Base-by-base conservation (phyloP, 2,113 vertebrate genomes). In the Leiothrix lutea region DNA sequence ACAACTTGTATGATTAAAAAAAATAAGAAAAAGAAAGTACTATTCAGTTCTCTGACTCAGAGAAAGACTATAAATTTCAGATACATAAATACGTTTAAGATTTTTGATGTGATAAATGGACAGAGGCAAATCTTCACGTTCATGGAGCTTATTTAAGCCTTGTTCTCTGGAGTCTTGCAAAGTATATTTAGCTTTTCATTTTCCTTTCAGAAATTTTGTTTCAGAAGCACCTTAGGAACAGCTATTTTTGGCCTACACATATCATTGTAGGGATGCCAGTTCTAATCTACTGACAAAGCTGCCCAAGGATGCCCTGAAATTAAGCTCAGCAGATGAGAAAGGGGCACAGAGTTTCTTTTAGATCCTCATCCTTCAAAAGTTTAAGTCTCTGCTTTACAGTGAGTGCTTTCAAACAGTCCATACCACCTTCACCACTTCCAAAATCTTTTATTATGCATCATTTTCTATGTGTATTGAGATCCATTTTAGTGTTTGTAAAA, bases 181-280 rank as follows among this genome's bases (percentile, higher is more conserved):
- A 54, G 16, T 42, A 48, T 86, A 75, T 92, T 90, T 90, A 86
- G 66, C 35, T 93, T 94, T 95, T 88, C 22, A 89, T 91, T 94
- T 94, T 90, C 62, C 54, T 80, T 86, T 80, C 48, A 71, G 79
- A 86, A 90, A 91, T 92, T 95, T 86, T 45, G 53, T 85, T 88
- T 93, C 70, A 93, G 60, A 92, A 65, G 18, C 73, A 91, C 80
- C 89, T 92, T 64, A 91, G 77, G 73, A 96, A 75, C 33, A 87
- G 73, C 51, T 92, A 89, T 91, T 95, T 96, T 86, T 74, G 78
- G 38, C 42, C 51, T 48, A 36, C 56, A 92, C 33, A 40, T 82
- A 88, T 42, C 67, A 83, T 45, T 74, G 53, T n/a, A 90, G 67
- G 42, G 23, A 72, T 94, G n/a, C 44, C 57, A 92, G 71, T 72